Conservation (phyloP, 2,888 invertebrate genomes). For the Brachypterus glaber region DNA sequence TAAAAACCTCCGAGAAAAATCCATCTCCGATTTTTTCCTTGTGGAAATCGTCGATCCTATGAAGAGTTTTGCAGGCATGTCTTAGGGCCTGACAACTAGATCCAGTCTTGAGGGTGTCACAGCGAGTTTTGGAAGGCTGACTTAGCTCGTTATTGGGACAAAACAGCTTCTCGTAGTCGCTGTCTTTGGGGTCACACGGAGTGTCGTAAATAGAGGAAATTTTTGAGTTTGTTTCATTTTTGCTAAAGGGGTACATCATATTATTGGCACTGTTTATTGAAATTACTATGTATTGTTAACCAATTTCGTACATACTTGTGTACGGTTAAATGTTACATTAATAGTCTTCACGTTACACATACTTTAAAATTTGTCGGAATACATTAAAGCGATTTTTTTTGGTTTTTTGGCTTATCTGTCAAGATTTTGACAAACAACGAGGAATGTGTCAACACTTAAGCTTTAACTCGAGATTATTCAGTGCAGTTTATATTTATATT, state of each 20-base stretch:
- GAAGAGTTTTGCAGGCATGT: constrained; percentile 84
- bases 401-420: constrained; percentile 13
- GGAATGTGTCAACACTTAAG: too few species aligned
- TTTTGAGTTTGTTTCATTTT: constrained; percentile 29
- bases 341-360: constrained; percentile 29
- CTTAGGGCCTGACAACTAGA: constrained; percentile 82
- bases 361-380: constrained; percentile 22
- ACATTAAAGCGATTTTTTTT: constrained; percentile 13
- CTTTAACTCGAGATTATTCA: too few species aligned
- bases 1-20: constrained; percentile 96
- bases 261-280: neutral
- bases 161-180: constrained; percentile 36
- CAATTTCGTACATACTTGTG: constrained; percentile 40
- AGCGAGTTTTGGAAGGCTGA: constrained; percentile 35
- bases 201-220: constrained; percentile 38
- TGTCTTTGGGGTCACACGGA: constrained; percentile 38
- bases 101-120: constrained; percentile 54
- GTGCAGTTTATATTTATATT: too few species aligned
- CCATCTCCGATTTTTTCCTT: constrained; percentile 90
- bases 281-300: constrained; percentile 36
- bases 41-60: constrained; percentile 87
- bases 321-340: constrained; percentile 26
- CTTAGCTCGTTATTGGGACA: constrained; percentile 40
- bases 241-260: constrained; percentile 31
- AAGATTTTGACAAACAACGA: constrained; percentile 18